Conservation (phyloP, 2,888 invertebrate genomes). For the Chalcosyrphus nemorum region DNA sequence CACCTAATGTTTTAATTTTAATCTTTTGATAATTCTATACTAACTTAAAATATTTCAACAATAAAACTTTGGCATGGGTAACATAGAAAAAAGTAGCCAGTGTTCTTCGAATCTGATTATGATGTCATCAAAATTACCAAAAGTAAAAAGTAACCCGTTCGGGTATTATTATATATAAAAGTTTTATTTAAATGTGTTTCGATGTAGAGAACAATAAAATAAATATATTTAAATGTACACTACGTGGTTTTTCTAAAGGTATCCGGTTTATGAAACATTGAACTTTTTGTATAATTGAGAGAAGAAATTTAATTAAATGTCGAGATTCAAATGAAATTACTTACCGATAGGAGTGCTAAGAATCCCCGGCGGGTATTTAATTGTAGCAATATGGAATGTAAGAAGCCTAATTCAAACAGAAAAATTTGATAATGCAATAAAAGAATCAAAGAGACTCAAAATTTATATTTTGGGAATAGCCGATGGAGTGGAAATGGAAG, state of each 20-base stretch:
- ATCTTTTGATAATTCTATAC: conserved; percentile 26
- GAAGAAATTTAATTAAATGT: too few species aligned
- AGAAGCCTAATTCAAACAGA: too few species aligned
- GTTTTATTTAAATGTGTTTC: conserved; percentile 42
- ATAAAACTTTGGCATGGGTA: conserved; percentile 28
- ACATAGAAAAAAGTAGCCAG: not conserved
- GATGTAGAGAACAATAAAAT: conserved; percentile 62
- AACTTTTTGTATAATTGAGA: too few species aligned
- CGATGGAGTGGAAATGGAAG: not conserved
- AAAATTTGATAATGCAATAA: not conserved
- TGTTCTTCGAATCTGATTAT: conserved; percentile 6
- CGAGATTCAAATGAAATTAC: too few species aligned
- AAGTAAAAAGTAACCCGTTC: not conserved
- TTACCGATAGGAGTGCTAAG: too few species aligned
- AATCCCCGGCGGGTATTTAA: too few species aligned
- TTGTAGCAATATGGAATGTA: too few species aligned
- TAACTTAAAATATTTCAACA: conserved; percentile 11
- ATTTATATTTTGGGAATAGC: not conserved
- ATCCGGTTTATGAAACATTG: not conserved
- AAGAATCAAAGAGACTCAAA: not conserved
- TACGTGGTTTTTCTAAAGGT: not conserved
- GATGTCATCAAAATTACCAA: not conserved
- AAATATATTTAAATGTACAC: conserved; percentile 65
- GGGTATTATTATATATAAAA: conserved; percentile 8
- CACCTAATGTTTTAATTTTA: conserved; percentile 29